Conservation (phyloP, 2,888 invertebrate genomes). For the Ellobium chinense region DNA sequence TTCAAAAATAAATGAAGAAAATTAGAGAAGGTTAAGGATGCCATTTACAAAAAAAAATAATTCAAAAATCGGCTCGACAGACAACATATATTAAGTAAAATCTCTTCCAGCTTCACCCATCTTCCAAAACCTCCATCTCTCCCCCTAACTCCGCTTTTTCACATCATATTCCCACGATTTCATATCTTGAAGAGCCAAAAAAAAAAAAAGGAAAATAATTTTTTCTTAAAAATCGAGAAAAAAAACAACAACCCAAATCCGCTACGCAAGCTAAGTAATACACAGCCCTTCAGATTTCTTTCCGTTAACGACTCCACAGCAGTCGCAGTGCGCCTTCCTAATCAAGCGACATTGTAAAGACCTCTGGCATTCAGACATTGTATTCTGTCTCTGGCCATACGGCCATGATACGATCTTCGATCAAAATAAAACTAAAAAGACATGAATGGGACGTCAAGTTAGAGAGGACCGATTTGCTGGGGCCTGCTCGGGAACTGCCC, state of each 20-base stretch:
- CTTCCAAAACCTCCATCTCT: neutral
- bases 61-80: too few species aligned
- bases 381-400: neutral
- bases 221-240: too few species aligned
- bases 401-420: slow-evolving; percentile 19
- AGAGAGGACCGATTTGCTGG: slow-evolving; percentile 14
- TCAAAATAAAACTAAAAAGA: slow-evolving; percentile 12
- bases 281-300: too few species aligned
- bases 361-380: slow-evolving; percentile 17
- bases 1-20: too few species aligned
- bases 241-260: too few species aligned
- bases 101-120: too few species aligned
- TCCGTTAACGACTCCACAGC: too few species aligned
- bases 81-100: too few species aligned
- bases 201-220: neutral
- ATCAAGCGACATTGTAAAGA: slow-evolving; percentile 31
- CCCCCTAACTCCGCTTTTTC: neutral
- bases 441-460: slow-evolving; percentile 12
- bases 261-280: too few species aligned
- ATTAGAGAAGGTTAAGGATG: too few species aligned
- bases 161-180: neutral
- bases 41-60: too few species aligned
- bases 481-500: neutral
- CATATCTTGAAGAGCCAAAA: neutral
- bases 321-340: too few species aligned